Base-by-base conservation (phyloP, 2,888 invertebrate species). In the Andrena dorsata region DNA sequence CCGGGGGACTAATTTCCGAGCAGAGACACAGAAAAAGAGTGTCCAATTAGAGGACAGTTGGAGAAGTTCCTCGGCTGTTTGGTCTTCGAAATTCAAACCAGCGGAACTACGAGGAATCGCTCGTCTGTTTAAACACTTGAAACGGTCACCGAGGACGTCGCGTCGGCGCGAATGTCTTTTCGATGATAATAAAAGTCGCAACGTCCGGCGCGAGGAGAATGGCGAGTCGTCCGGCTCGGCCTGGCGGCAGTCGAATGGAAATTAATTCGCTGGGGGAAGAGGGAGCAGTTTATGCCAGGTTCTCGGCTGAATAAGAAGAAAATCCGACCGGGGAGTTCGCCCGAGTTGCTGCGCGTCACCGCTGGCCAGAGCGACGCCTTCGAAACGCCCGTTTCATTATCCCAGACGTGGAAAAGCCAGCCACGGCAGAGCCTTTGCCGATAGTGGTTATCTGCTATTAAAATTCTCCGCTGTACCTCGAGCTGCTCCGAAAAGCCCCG, bases 221-320 rank as follows among this genome's bases (percentile, higher is more conserved):
- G 32, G 16, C 3, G 26, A 3, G 8, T 1, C 13, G 28, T n/a
- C 23, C 35, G 7, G 56, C 5, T 10, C 32, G 26, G 56, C 69
- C 76, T 70, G 65, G 58, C 73, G 35, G 68, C 8, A 23, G 23
- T 71, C 79, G 61, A 84, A 86, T 85, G 80, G 81, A 80, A 90
- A 88, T 90, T 89, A 90, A 87, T 88, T 88, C 86, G 56, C 56
- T 85, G 81, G 86, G 82, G 80, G 79, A 81, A 82, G 78, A 82
- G 80, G 80, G 83, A 83, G 78, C 82, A 83, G 86, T 87, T 89
- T 86, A 85, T 82, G 69, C 60, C 75, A 73, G 64, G 87, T 86
- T 76, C 71, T 65, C 68, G 58, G 68, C 69, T 71, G 75, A 78
- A 77, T 77, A 73, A 80, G 76, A 85, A 80, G 76, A 76, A 77